Conservation (phyloP, 2,113 vertebrate species). For the Atlantisia rogersi region DNA sequence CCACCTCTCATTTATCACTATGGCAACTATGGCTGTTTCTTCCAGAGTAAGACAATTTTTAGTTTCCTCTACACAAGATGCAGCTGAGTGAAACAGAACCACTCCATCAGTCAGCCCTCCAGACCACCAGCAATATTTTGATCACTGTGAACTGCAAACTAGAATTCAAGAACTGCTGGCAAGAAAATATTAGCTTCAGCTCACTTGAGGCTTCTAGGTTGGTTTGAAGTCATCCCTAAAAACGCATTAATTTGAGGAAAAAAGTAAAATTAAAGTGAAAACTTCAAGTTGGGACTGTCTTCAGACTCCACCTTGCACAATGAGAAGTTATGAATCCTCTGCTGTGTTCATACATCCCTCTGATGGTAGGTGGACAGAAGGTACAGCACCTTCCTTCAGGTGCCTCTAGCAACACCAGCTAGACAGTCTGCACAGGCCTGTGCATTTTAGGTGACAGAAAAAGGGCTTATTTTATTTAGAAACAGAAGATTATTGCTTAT, state of each 20-base stretch:
- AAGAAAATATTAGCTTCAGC: neutral
- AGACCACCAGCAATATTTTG: neutral
- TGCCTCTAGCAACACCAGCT: neutral
- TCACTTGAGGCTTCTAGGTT: neutral
- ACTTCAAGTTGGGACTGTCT: neutral
- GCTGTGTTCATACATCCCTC: neutral
- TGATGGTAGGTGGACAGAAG: neutral
- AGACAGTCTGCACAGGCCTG: neutral
- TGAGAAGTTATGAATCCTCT: neutral
- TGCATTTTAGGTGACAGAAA: too few species aligned
- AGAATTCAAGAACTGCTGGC: neutral
- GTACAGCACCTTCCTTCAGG: neutral
- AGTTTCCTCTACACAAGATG: neutral
- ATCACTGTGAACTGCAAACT: neutral
- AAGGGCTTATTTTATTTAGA: neutral
- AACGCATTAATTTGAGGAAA: neutral
- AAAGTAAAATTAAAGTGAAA: neutral
- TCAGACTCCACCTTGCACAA: neutral
- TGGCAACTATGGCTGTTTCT: constrained; percentile 15
- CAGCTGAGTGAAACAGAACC: neutral
- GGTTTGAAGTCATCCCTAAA: neutral
- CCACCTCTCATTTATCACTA: constrained; percentile 47
- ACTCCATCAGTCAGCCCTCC: neutral
- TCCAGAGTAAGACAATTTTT: neutral
- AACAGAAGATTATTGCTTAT: neutral